These are phyloP conservation scores for Scaptodrosophila lebanonensis DNA, from an alignment of 1,140 invertebrate species.

Conservation along the genomic window DNA sequence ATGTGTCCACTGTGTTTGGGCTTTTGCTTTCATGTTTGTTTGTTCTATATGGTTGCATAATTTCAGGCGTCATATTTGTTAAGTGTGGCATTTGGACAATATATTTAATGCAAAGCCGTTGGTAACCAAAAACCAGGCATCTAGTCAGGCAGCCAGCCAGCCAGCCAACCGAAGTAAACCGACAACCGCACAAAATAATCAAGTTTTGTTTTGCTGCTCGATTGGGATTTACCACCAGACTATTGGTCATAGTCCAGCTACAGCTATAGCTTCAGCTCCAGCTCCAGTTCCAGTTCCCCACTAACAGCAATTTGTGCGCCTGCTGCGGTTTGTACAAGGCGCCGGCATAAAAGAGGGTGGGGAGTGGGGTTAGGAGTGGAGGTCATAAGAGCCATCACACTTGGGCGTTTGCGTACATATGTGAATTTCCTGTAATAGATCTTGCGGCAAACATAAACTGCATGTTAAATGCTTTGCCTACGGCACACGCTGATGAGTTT, in stretches of 20 bases:
- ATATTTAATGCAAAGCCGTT: constrained; percentile 54
- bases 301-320: constrained; percentile 40
- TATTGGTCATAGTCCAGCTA: constrained; percentile 28
- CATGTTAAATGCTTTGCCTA: constrained; percentile 70
- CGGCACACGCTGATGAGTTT: constrained; percentile 42
- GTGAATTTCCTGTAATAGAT: constrained; percentile 70
- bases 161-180: not conserved
- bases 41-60: constrained; percentile 28
- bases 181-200: constrained; percentile 59
- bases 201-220: constrained; percentile 68
- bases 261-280: too few species aligned
- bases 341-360: too few species aligned
- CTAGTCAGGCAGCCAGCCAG: too few species aligned
- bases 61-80: constrained; percentile 62
- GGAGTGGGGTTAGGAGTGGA: too few species aligned
- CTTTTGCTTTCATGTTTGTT: too few species aligned
- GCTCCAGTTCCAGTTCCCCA: constrained; percentile 19
- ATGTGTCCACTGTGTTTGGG: too few species aligned
- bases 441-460: constrained; percentile 73
- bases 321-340: constrained; percentile 5
- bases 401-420: constrained; percentile 57
- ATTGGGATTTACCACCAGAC: constrained; percentile 55
- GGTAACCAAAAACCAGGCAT: not conserved
- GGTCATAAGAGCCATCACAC: too few species aligned
- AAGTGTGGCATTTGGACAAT: constrained; percentile 45